Percentiles rank a stretch among this genome's conserved stretches.
Conservation (phyloP, 2,113 vertebrate species). For the Ptyas mucosa region DNA sequence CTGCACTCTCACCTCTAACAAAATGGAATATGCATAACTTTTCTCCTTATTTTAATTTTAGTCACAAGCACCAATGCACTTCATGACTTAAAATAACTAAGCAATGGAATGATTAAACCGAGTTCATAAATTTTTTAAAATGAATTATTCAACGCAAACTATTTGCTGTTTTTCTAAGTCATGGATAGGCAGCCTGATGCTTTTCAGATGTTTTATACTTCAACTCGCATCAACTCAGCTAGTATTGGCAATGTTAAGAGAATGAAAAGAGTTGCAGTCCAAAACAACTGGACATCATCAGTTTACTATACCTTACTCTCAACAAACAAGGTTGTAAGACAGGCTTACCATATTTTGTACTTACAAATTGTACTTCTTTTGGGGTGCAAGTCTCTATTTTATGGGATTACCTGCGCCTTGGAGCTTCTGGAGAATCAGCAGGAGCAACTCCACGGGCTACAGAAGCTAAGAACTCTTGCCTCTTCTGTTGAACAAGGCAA, state of each 20-base stretch:
- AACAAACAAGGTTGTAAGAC: neutral
- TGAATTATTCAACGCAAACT: neutral
- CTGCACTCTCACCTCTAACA: neutral
- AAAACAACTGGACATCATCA: neutral
- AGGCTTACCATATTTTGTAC: neutral
- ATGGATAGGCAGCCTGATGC: neutral
- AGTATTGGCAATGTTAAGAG: neutral
- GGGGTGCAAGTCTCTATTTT: neutral
- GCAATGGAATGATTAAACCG: neutral
- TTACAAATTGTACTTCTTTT: neutral
- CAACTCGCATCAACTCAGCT: neutral
- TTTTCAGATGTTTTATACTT: neutral
- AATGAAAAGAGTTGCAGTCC: neutral
- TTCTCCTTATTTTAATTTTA: neutral
- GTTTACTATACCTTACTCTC: neutral
- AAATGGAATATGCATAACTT: neutral
- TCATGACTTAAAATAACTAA: neutral
- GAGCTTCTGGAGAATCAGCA: constrained; percentile 92
- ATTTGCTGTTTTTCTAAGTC: neutral
- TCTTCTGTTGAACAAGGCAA: constrained; percentile 95
- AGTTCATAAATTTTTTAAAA: neutral
- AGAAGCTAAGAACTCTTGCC: constrained; percentile 94
- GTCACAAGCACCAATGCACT: neutral
- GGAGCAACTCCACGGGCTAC: constrained; percentile 95
- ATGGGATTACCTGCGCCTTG: constrained; percentile 84